Evolutionary conservation across 1,140 invertebrate species (phyloP), one percentile per base, ranked within the genome.

Genomic region (Penaeus vannamei): DNA sequence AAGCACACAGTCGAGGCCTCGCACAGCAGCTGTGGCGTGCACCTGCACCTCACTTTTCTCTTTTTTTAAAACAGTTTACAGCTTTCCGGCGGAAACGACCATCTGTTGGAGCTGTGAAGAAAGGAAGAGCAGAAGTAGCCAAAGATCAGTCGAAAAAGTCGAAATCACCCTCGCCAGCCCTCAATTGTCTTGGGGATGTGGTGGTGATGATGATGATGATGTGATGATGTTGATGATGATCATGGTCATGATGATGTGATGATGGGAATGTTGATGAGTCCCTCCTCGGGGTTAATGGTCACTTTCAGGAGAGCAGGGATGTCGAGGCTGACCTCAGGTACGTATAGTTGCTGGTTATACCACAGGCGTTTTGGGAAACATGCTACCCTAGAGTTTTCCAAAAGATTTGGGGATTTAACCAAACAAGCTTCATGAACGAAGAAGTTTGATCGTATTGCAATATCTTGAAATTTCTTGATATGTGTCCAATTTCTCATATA

Each of bases 231-330:
- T 64, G 77, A 59, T 87, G 86, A 82, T 87, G 79, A 80, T 86
- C 72, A 86, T 86, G 60, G 60, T 86, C 69, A 86, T 86, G 85
- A 72, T 86, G 72, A 80, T 81, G 80, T 86, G 85, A 72, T 86
- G 72, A 80, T 81, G 80, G 36, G 77, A 79, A 87, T 76, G 86
- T 80, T 87, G 79, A 80, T 81, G 77, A 87, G 53, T 87, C 61
- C 86, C 85, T 81, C 77, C 59, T 87, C 86, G 79, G 80, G 86
- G 86, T 87, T 82, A 82, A 69, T 81, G 86, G n/a, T 81, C 86
- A 87, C 86, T 87, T 87, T 87, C 79, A 82, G 86, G 86, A 87
- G 86, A 85, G 59, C 77, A 87, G 86, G 23, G 76, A 82, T 66
- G 26, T 87, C n/a, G 86, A 81, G 61, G 86, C 86, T 69, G 86